A percentile compares a stretch with the other conserved stretches of the same genome.
These are phyloP conservation scores for Procambarus clarkii DNA, from an alignment of 1,140 invertebrate species.

Conservation along the genomic window DNA sequence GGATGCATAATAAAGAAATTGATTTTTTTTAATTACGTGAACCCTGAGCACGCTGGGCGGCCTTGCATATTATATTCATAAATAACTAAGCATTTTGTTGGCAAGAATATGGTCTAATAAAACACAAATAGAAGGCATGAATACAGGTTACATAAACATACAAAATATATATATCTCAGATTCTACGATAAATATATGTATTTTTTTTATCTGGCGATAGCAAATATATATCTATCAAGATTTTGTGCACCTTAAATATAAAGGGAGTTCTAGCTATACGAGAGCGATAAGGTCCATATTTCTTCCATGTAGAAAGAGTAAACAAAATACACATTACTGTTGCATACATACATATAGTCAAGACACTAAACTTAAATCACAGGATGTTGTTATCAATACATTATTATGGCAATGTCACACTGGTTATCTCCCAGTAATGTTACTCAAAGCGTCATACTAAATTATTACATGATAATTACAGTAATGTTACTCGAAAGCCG, in stretches of 20 bases:
- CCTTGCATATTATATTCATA: too few species aligned
- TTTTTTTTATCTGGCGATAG: neutral
- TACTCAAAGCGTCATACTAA: neutral
- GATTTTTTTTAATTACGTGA: too few species aligned
- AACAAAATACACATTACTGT: neutral
- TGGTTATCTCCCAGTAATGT: neutral
- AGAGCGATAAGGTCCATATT: neutral
- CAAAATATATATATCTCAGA: neutral
- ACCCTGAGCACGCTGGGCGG: too few species aligned
- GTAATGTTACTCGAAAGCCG: neutral
- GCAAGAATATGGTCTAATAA: too few species aligned
- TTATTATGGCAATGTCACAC: neutral
- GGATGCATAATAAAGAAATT: too few species aligned
- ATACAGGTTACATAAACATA: neutral
- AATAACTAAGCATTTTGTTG: too few species aligned
- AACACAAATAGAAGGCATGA: too few species aligned
- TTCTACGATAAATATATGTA: neutral
- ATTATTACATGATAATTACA: neutral
- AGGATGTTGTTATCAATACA: neutral
- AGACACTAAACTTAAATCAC: neutral
- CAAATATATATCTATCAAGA: neutral
- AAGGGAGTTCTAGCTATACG: neutral
- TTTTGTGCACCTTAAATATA: neutral
- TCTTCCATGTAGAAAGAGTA: neutral
- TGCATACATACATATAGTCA: neutral